These are phyloP conservation scores for Seriola dumerili DNA, from an alignment of 2,113 vertebrate genomes.

Conservation along the genomic window DNA sequence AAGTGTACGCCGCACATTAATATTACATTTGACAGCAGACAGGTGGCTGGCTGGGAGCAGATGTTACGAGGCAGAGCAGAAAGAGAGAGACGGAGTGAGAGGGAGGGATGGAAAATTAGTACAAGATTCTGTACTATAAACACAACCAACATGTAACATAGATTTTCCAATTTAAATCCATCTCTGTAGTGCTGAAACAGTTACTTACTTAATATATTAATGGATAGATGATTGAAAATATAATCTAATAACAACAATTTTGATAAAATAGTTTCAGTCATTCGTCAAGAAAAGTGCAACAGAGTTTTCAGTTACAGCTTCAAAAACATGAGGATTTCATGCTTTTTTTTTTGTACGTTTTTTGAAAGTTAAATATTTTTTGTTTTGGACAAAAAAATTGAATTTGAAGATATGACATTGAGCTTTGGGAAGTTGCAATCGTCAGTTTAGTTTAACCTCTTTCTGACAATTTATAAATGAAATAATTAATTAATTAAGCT, in stretches of 20 bases:
- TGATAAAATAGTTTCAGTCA: neutral
- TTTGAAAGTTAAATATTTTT: neutral
- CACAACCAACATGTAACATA: neutral
- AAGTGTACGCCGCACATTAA: slow-evolving; percentile 78
- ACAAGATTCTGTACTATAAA: slow-evolving; percentile 17
- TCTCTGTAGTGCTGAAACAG: neutral
- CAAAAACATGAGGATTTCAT: neutral
- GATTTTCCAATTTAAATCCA: slow-evolving; percentile 9
- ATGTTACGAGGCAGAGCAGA: slow-evolving; percentile 70
- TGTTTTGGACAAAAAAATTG: neutral
- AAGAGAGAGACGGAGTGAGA: slow-evolving; percentile 24
- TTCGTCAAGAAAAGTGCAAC: neutral
- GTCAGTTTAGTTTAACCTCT: neutral
- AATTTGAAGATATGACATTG: neutral
- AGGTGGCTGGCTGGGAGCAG: slow-evolving; percentile 81
- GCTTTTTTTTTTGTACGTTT: neutral
- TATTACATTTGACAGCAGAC: slow-evolving; percentile 79
- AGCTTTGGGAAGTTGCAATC: neutral
- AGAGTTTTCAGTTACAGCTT: neutral
- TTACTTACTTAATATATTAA: neutral
- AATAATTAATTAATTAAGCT: neutral
- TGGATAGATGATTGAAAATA: neutral
- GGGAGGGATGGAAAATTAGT: slow-evolving; percentile 36
- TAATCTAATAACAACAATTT: neutral
- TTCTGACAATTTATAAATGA: neutral